phyloP scores from a whole-genome alignment of 2,113 vertebrate genomes.

The Dromiciops gliroides region DNA sequence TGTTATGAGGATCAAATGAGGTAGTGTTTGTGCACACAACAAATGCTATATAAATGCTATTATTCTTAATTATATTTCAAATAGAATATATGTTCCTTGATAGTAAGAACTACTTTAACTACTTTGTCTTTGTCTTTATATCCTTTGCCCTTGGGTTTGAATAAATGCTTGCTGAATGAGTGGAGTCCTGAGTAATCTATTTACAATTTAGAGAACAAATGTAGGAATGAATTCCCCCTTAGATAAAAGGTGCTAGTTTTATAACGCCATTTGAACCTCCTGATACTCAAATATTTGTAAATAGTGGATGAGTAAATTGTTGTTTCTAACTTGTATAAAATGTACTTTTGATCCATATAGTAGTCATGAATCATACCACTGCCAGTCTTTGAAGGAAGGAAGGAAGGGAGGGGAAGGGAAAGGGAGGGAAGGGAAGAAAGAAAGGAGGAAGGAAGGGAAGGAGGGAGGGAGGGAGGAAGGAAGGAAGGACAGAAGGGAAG shows the following conservation, averaged over 20 bases:
- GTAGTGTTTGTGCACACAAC: background rate
- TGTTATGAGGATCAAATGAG: background rate
- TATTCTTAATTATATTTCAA: background rate
- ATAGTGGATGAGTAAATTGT: background rate
- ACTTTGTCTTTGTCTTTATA: background rate
- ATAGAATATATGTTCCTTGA: background rate
- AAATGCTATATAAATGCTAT: background rate
- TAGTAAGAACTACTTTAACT: background rate
- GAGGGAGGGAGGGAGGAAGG: no score
- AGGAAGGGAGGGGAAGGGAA: background rate
- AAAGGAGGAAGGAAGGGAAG: rapidly evolving
- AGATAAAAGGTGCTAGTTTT: background rate
- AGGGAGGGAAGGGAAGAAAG: rapidly evolving
- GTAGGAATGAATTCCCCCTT: background rate
- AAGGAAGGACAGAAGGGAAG: background rate
- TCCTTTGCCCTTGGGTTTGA: background rate
- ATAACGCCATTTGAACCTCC: background rate
- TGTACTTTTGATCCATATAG: background rate
- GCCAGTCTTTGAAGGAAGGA: background rate
- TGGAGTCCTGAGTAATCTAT: background rate
- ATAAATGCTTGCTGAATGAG: background rate
- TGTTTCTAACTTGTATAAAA: background rate
- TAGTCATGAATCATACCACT: background rate
- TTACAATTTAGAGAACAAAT: background rate
- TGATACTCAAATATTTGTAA: background rate